A percentile compares a stretch with the other conserved stretches of the same genome.
These are phyloP conservation scores for Sorex maritimensis DNA, from an alignment of 2,797 vertebrate genomes.

Conservation along the genomic window DNA sequence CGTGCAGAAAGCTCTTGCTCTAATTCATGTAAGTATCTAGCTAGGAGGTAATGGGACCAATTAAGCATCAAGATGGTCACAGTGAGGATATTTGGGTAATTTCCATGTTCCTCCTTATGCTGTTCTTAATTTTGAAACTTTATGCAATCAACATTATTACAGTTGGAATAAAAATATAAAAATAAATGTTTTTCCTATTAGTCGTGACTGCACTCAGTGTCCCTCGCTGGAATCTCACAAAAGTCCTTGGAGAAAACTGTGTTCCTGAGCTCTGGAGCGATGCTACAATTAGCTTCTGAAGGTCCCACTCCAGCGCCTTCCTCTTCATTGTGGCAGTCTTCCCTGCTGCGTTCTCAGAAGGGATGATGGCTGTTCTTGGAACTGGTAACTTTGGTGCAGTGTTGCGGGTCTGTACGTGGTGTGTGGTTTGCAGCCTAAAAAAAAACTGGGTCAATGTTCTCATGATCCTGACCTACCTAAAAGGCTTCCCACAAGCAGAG, in stretches of 20 bases:
- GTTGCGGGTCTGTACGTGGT: neutral
- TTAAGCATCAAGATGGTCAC: constrained; percentile 19
- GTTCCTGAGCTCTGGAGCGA: neutral
- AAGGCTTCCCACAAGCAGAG: neutral
- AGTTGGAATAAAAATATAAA: constrained; percentile 1
- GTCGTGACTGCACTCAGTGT: neutral
- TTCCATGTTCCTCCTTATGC: constrained; percentile 40
- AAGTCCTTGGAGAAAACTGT: constrained; percentile 5
- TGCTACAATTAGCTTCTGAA: neutral
- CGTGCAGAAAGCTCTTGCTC: neutral
- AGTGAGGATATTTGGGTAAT: neutral
- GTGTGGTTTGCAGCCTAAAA: constrained; percentile 20
- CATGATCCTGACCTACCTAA: constrained; percentile 10
- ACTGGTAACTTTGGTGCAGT: neutral
- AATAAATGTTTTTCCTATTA: neutral
- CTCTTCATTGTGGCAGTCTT: neutral
- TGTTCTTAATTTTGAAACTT: constrained; percentile 58
- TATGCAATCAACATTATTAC: constrained; percentile 9
- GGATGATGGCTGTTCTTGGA: constrained; percentile 13
- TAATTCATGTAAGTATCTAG: neutral
- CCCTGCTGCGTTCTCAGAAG: neutral
- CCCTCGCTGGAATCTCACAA: neutral
- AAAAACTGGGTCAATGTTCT: constrained; percentile 52
- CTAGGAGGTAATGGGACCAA: constrained; percentile 19
- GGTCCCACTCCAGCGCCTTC: neutral